Conservation (phyloP, 2,888 invertebrate species). For the Platycheirus albimanus region DNA sequence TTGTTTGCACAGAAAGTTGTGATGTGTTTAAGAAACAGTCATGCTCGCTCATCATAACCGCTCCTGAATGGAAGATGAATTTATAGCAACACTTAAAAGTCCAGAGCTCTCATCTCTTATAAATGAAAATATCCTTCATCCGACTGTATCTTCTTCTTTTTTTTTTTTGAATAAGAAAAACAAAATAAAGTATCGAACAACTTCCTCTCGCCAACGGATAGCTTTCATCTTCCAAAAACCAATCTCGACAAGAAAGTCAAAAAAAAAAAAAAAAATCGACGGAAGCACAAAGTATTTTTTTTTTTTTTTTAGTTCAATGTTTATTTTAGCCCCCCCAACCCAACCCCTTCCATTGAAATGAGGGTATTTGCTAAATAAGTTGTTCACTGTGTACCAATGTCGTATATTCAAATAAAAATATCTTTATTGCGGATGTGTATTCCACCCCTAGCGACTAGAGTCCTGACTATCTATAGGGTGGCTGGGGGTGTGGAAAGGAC, state of each 20-base stretch:
- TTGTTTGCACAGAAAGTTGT: constrained; percentile 25
- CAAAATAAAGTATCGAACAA: constrained; percentile 45
- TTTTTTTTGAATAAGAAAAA: constrained; percentile 5
- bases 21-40: constrained; percentile 34
- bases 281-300: constrained; percentile 48
- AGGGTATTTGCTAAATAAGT: constrained; percentile 71
- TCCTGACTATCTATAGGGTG: too few relatives aligned
- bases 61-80: constrained; percentile 58
- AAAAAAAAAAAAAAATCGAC: constrained; percentile 5
- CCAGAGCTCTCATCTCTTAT: constrained; percentile 48
- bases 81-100: constrained; percentile 68
- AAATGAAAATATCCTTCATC: constrained; percentile 50
- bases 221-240: constrained; percentile 64
- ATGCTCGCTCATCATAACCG: constrained; percentile 64
- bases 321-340: constrained; percentile 36
- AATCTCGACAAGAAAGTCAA: constrained; percentile 47
- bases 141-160: constrained; percentile 2
- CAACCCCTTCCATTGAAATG: constrained; percentile 16
- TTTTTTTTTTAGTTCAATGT: too few relatives aligned
- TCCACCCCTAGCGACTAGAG: constrained; percentile 58
- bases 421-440: constrained; percentile 72
- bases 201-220: constrained; percentile 55
- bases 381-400: constrained; percentile 68
- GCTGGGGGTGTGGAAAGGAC: constrained; percentile 57
- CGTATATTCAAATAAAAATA: constrained; percentile 74